Evolutionary conservation across 2,113 vertebrate genomes (phyloP).

Genomic region (Pseudolaguvia tuberculata): DNA sequence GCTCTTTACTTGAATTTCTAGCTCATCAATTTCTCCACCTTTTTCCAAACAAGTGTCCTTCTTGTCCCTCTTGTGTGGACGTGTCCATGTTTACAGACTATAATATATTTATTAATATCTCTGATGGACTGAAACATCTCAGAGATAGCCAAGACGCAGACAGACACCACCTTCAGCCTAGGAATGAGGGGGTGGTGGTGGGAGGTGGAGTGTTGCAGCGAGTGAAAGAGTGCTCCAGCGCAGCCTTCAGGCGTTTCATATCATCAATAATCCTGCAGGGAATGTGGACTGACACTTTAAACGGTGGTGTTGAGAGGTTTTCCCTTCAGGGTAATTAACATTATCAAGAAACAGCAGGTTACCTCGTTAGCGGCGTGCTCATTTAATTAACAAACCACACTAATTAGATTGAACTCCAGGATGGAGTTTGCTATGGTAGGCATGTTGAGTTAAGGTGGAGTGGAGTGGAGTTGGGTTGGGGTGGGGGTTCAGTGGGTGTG

Average conservation of each 20-base stretch:
- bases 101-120: too few species aligned
- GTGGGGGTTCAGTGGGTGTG: neutral
- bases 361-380: conserved; percentile 72
- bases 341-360: conserved; percentile 75
- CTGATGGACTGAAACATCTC: too few species aligned
- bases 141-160: neutral
- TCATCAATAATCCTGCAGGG: conserved; percentile 56
- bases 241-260: conserved; percentile 45
- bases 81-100: too few species aligned
- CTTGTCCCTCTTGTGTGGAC: neutral
- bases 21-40: neutral
- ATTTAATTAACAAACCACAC: conserved; percentile 68
- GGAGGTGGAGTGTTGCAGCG: neutral
- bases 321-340: conserved; percentile 75
- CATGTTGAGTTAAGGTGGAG: conserved; percentile 40
- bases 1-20: neutral
- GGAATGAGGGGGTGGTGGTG: neutral
- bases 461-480: neutral
- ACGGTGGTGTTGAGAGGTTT: conserved; percentile 67
- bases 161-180: neutral
- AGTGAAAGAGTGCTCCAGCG: conserved; percentile 7
- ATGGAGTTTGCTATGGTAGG: conserved; percentile 43
- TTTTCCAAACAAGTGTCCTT: conserved; percentile 5
- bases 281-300: conserved; percentile 73
- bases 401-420: conserved; percentile 57